phyloP scores from a whole-genome alignment of 1,140 invertebrate species.

The Luehdorfia chinensis region DNA sequence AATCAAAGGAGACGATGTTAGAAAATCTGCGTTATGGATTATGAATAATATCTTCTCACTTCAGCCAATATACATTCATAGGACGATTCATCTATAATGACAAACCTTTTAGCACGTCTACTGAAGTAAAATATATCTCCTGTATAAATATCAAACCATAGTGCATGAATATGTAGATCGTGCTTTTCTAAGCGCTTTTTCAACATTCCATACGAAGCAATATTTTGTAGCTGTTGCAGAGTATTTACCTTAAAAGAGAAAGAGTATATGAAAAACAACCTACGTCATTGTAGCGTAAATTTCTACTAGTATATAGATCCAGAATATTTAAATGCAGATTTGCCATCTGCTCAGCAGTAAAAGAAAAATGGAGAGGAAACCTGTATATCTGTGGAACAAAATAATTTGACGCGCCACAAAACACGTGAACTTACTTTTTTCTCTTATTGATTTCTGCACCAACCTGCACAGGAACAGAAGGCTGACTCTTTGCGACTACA shows the following conservation, averaged over 20 bases:
- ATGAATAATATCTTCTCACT: slow-evolving; percentile 89
- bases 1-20: too few species aligned
- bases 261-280: background rate
- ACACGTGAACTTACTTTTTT: too few species aligned
- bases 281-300: too few species aligned
- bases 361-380: too few species aligned
- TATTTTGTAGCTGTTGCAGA: slow-evolving; percentile 95
- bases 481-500: too few species aligned
- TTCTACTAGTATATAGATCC: too few species aligned
- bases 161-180: slow-evolving; percentile 92
- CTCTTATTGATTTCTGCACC: too few species aligned
- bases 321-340: too few species aligned
- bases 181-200: slow-evolving; percentile 88
- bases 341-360: too few species aligned
- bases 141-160: slow-evolving; percentile 98
- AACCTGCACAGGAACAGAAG: too few species aligned
- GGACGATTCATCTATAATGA: slow-evolving; percentile 89
- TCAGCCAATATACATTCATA: slow-evolving; percentile 86
- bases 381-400: too few species aligned
- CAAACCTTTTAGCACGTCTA: slow-evolving; percentile 87
- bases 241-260: slow-evolving; percentile 87
- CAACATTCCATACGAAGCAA: slow-evolving; percentile 96
- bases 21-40: slow-evolving; percentile 23
- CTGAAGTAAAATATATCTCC: slow-evolving; percentile 97
- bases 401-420: too few species aligned